Conservation (phyloP, 92 coral and sea anemone species). For the Hydrozoanthus gracilis region DNA sequence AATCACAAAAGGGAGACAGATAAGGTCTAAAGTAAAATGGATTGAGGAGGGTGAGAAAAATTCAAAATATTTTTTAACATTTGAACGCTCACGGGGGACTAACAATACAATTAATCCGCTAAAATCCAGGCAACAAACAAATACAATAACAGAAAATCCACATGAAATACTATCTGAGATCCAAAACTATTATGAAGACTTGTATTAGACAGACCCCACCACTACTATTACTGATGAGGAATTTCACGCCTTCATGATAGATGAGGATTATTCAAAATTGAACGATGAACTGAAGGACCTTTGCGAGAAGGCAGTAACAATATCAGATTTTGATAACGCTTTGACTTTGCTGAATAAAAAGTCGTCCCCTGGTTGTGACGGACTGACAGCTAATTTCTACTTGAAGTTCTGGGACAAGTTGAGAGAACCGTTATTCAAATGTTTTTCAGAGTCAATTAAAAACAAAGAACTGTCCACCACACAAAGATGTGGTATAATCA, state of each 20-base stretch:
- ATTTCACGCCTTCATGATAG: background rate
- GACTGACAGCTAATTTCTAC: background rate
- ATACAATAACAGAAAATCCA: background rate
- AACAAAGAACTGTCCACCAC: background rate
- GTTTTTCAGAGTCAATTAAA: background rate
- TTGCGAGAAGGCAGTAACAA: background rate
- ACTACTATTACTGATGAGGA: background rate
- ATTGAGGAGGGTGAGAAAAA: background rate
- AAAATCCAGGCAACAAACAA: background rate
- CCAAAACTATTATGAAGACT: background rate
- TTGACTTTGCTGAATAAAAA: background rate
- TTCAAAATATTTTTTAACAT: background rate
- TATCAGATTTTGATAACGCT: background rate
- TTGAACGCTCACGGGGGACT: background rate
- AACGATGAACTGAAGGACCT: background rate
- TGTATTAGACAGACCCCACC: background rate
- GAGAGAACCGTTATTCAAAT: background rate
- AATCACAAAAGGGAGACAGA: background rate
- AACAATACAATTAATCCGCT: background rate
- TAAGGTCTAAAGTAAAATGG: background rate
- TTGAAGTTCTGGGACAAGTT: background rate
- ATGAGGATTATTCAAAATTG: background rate
- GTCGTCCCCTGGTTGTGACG: background rate
- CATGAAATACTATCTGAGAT: background rate
- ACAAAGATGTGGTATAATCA: background rate